These are phyloP conservation scores for Copidosoma aretas DNA, from an alignment of 2,888 invertebrate species.

Conservation along the genomic window DNA sequence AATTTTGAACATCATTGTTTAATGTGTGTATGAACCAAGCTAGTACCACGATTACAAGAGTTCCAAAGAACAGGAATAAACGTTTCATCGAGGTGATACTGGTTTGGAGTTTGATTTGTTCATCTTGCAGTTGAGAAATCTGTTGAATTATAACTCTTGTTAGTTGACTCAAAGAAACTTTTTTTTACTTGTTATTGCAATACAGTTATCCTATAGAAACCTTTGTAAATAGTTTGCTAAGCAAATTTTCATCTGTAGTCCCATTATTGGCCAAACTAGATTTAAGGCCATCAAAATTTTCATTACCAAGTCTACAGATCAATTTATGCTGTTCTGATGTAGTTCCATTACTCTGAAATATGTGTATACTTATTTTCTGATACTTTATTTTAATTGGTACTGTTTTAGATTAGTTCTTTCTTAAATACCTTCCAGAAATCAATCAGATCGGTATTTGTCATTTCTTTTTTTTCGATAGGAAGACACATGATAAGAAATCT, in stretches of 20 bases:
- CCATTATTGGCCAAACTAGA: constrained; percentile 45
- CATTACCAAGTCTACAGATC: constrained; percentile 68
- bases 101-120: constrained; percentile 63
- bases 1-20: constrained; percentile 14
- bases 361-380: not conserved
- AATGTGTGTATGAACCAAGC: constrained; percentile 19
- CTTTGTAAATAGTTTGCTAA: constrained; percentile 54
- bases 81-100: constrained; percentile 55
- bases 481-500: constrained; percentile 89
- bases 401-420: not conserved
- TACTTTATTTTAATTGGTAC: constrained; percentile 11
- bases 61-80: constrained; percentile 18
- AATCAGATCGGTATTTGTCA: constrained; percentile 69
- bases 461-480: constrained; percentile 67
- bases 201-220: constrained; percentile 42
- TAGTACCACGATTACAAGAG: constrained; percentile 18
- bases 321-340: constrained; percentile 77
- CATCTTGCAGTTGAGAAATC: constrained; percentile 62
- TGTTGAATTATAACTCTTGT: constrained; percentile 35
- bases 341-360: constrained; percentile 61
- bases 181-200: constrained; percentile 4
- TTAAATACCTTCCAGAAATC: constrained; percentile 76
- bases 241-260: constrained; percentile 50
- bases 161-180: not conserved
- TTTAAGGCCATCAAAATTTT: constrained; percentile 50